Base-by-base conservation (phyloP, 2,888 invertebrate species). In the Melieria picta region DNA sequence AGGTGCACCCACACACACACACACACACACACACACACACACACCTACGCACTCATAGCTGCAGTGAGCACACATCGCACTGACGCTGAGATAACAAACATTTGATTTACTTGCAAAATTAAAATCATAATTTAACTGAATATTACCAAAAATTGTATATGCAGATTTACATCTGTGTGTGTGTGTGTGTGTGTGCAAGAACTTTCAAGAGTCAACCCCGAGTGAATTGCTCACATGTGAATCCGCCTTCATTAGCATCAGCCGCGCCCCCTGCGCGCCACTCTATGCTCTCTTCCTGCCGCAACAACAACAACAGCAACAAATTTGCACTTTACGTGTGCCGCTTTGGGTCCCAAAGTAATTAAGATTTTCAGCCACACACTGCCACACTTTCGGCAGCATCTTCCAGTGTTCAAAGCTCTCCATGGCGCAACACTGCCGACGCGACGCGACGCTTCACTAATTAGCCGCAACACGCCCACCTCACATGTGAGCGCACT, bases 41-140 rank as follows among this genome's bases (percentile, higher is more conserved):
- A 13, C 16, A 16, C 7, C 7, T 13, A 69, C 45, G 16, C 11
- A 46, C 46, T 46, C 45, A 13, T 64, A 43, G 58, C 58, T 50
- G 16, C 30, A 30, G 30, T 30, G 30, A 30, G 2, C 30, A 30
- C 30, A 30, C 30, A 30, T 30, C 30, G 30, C 30, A 3, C 3
- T 30, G 30, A 1, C 64, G 43, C 42, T 64, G 30, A 72, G 67
- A 72, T 67, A 69, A 72, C 66, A 66, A 70, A 73, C 65, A 71
- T 74, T 75, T 75, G 72, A 72, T 74, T 75, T 72, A 75, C 71
- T 72, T 71, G 60, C 66, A 55, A 74, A 71, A 74, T 72, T 72
- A 72, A 67, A 71, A 66, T 73, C 73, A 74, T 74, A 75, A 75
- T 75, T 75, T 71, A 75, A 72, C 69, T 75, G 16, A 70, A 72